A percentile compares a stretch with the other conserved stretches of the same genome.
Evolutionary conservation across 2,113 vertebrate genomes (phyloP).

Genomic region (Tauraco erythrolophus): DNA sequence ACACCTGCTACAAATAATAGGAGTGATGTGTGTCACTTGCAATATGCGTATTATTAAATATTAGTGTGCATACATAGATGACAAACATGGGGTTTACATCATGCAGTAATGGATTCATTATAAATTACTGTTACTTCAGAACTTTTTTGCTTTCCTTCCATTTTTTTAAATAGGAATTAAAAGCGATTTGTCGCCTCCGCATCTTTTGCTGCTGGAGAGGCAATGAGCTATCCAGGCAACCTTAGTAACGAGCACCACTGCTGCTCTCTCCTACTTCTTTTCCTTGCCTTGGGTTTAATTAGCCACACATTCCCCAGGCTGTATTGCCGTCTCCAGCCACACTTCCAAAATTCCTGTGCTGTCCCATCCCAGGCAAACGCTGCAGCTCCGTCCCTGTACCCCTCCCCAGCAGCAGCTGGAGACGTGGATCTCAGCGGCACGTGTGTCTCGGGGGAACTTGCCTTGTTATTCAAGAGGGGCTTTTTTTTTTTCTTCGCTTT

Average conservation of each 20-base stretch:
- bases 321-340: neutral
- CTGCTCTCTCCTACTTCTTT: neutral
- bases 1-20: neutral
- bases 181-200: neutral
- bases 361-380: rapidly evolving
- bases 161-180: neutral
- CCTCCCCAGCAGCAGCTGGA: neutral
- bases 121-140: neutral
- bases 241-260: neutral
- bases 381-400: neutral
- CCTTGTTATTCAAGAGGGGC: neutral
- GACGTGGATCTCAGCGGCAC: neutral
- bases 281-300: neutral
- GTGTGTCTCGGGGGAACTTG: rapidly evolving
- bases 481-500: neutral
- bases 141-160: neutral
- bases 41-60: rapidly evolving
- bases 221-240: neutral
- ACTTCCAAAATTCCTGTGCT: neutral
- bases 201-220: neutral
- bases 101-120: neutral
- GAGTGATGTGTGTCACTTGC: neutral
- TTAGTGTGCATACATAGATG: neutral
- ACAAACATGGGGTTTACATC: neutral
- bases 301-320: rapidly evolving